Evolutionary conservation across 2,113 vertebrate genomes (phyloP), one percentile per base, ranked within the genome.

Genomic region (Nasalis larvatus): DNA sequence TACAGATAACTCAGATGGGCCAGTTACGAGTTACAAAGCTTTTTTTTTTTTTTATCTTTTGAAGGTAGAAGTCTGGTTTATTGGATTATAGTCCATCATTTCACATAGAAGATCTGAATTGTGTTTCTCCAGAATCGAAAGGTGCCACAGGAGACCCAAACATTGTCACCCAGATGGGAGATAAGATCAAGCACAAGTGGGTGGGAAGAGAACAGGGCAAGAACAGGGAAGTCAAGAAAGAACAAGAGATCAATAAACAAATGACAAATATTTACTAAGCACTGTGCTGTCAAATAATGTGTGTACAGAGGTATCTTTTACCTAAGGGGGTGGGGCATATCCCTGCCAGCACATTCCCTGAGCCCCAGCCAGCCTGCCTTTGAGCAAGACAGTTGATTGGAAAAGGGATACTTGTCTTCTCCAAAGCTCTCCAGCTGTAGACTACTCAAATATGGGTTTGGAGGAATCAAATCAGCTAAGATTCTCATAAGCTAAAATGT

Each of bases 201-300:
- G 80, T 49, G 52, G 89, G 47, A 84, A 86, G 35, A 68, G 96
- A 96, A 91, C 93, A 92, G 45, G 73, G 12, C 42, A 76, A 93
- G 96, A 87, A 97, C 94, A 97, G 58, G 84, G 95, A 97, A 97
- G 96, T 92, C 13, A 18, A 95, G 68, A 95, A 94, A 97, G 97
- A 95, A 96, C 94, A 90, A 82, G 84, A 18, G 94, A 77, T 92
- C 89, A 82, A 81, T 89, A 45, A 92, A 86, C 71, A 81, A 60
- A 83, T 25, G 30, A 66, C 87, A 96, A 98, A 97, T 98, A 97
- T 96, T 98, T 96, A 69, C 92, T 60, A 73, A 97, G 77, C 60
- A 11, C 60, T 37, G 12, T 47, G 81, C 91, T 92, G 76, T 81
- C 87, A 85, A 49, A 14, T n/a, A 35, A 25, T 25, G 45, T 17